A percentile compares a stretch with the other conserved stretches of the same genome.
These are phyloP conservation scores for Hyla sarda DNA, from an alignment of 2,113 vertebrate genomes.

Conservation along the genomic window DNA sequence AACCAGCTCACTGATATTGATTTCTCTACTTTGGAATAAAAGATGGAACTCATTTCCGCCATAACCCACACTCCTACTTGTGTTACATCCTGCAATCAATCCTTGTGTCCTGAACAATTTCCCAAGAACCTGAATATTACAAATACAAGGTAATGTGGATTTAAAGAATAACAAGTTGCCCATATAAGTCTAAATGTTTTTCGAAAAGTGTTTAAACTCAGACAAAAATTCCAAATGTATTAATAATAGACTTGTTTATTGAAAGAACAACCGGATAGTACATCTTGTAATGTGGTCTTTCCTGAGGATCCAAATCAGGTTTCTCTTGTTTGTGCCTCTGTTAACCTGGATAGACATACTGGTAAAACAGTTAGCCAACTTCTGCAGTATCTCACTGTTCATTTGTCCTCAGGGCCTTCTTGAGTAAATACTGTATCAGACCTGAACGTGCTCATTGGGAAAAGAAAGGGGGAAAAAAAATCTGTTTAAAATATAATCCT, in stretches of 20 bases:
- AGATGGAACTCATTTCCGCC: not conserved
- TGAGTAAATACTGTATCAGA: constrained; percentile 53
- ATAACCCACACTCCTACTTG: not conserved
- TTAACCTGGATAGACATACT: constrained; percentile 22
- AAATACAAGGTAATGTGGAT: not conserved
- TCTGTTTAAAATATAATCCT: constrained; percentile 46
- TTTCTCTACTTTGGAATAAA: not conserved
- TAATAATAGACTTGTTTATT: constrained; percentile 7
- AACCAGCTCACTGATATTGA: not conserved
- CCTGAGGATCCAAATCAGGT: not conserved
- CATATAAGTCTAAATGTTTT: too few relatives aligned
- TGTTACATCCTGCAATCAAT: constrained; percentile 2
- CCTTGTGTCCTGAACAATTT: constrained; percentile 12
- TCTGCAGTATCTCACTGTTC: constrained; percentile 38
- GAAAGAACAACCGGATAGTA: not conserved
- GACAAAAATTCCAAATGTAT: not conserved
- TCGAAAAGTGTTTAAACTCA: not conserved
- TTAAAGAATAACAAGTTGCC: not conserved
- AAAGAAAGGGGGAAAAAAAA: not conserved
- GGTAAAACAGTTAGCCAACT: constrained; percentile 33
- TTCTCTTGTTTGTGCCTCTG: not conserved
- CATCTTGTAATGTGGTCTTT: not conserved
- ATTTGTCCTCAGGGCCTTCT: constrained; percentile 37
- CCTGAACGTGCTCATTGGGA: constrained; percentile 26
- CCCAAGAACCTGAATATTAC: not conserved